A percentile compares a stretch with the other conserved stretches of the same genome.
Conservation (phyloP, 1,140 invertebrate genomes). For the Holcopasites calliopsidis region DNA sequence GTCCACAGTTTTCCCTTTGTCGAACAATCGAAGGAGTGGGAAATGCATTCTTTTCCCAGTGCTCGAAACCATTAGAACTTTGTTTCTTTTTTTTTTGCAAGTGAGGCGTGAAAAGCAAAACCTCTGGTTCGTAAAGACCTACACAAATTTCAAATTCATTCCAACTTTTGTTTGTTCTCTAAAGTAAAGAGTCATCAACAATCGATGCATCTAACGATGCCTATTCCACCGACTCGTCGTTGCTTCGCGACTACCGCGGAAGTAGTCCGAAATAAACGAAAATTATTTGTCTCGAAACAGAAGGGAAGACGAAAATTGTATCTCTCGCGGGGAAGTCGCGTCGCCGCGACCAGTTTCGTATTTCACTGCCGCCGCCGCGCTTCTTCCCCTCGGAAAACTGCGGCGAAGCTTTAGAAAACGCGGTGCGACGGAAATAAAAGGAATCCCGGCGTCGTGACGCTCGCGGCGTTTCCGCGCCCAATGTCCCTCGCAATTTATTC, state of each 20-base stretch:
- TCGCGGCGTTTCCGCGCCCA: neutral
- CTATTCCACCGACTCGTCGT: neutral
- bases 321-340: neutral
- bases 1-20: too few species aligned
- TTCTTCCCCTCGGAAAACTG: neutral
- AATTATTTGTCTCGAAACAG: conserved; percentile 20
- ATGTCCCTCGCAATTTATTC: conserved; percentile 5
- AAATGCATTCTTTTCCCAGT: too few species aligned
- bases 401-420: neutral
- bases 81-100: too few species aligned
- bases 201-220: too few species aligned
- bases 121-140: too few species aligned
- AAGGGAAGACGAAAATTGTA: conserved; percentile 4
- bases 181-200: too few species aligned
- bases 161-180: too few species aligned
- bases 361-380: neutral
- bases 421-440: conserved; percentile 8
- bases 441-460: neutral
- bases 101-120: too few species aligned
- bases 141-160: too few species aligned
- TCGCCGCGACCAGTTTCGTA: conserved; percentile 21
- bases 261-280: neutral
- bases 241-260: too few species aligned
- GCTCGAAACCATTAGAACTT: too few species aligned
- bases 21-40: too few species aligned